Percentiles rank a stretch among this genome's conserved stretches.
phyloP scores from a whole-genome alignment of 2,113 vertebrate species.

The Poecile atricapillus region DNA sequence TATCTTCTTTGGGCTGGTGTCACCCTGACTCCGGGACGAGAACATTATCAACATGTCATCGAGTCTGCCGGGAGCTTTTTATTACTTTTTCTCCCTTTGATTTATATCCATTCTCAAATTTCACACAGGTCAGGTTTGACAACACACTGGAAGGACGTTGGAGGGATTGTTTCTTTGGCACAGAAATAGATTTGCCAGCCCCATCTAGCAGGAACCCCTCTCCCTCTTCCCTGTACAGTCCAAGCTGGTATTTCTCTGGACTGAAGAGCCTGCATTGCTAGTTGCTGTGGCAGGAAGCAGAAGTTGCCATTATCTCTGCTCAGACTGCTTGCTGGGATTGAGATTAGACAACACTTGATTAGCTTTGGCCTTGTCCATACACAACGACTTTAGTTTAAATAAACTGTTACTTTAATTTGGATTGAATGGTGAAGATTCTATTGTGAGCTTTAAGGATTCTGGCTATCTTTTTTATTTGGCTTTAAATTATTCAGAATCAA shows the following conservation, averaged over 20 bases:
- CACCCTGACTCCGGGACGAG: slow-evolving; percentile 69
- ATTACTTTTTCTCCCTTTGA: slow-evolving; percentile 64
- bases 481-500: background rate
- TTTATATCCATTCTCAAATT: slow-evolving; percentile 49
- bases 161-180: background rate
- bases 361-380: background rate
- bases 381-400: background rate
- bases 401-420: background rate
- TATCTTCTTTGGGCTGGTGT: slow-evolving; percentile 75
- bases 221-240: background rate
- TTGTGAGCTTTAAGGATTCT: background rate
- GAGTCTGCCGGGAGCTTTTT: slow-evolving; percentile 54
- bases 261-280: background rate
- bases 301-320: background rate
- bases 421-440: background rate
- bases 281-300: background rate
- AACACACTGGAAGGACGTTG: background rate
- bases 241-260: background rate
- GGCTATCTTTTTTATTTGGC: background rate
- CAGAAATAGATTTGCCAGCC: slow-evolving; percentile 37
- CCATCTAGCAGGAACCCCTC: background rate
- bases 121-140: slow-evolving; percentile 11
- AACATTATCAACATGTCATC: slow-evolving; percentile 61
- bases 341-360: slow-evolving; percentile 7
- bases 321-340: background rate